These are phyloP conservation scores for Pterois miles DNA, from an alignment of 2,797 vertebrate species.

Conservation along the genomic window DNA sequence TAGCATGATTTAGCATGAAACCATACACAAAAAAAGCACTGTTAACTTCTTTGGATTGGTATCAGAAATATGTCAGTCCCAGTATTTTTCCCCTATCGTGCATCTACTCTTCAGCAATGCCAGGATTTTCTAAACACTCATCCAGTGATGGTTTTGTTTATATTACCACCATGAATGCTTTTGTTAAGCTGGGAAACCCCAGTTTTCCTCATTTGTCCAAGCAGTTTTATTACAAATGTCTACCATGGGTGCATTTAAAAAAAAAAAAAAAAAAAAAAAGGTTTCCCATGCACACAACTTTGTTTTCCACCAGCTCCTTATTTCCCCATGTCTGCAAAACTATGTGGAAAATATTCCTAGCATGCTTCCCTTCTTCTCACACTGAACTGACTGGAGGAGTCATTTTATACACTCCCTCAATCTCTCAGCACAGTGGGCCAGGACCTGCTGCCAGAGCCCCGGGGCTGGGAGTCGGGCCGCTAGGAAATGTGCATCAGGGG, in stretches of 20 bases:
- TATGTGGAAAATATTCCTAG: slow-evolving; percentile 75
- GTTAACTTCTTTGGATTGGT: neutral
- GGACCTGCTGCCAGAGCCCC: slow-evolving; percentile 46
- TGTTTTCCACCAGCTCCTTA: slow-evolving; percentile 45
- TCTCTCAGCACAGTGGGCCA: slow-evolving; percentile 35
- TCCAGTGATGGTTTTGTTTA: slow-evolving; percentile 1
- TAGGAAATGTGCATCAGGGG: slow-evolving; percentile 32
- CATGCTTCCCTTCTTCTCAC: slow-evolving; percentile 57
- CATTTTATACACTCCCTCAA: slow-evolving; percentile 47
- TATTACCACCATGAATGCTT: slow-evolving; percentile 3
- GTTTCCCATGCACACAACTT: slow-evolving; percentile 31
- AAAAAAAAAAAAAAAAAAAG: slow-evolving; percentile 44
- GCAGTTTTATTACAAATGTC: slow-evolving; percentile 44
- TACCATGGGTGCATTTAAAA: slow-evolving; percentile 48
- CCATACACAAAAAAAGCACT: neutral
- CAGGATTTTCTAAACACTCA: neutral
- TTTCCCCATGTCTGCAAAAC: slow-evolving; percentile 42
- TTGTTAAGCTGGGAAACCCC: slow-evolving; percentile 40
- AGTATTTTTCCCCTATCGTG: neutral
- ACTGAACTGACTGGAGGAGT: slow-evolving; percentile 48
- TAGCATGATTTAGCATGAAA: neutral
- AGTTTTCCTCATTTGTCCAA: slow-evolving; percentile 31
- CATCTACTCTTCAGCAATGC: neutral
- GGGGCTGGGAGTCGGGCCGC: slow-evolving; percentile 16
- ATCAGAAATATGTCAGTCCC: neutral